phyloP scores from a whole-genome alignment of 2,888 invertebrate genomes.

The Nomada goodeniana region DNA sequence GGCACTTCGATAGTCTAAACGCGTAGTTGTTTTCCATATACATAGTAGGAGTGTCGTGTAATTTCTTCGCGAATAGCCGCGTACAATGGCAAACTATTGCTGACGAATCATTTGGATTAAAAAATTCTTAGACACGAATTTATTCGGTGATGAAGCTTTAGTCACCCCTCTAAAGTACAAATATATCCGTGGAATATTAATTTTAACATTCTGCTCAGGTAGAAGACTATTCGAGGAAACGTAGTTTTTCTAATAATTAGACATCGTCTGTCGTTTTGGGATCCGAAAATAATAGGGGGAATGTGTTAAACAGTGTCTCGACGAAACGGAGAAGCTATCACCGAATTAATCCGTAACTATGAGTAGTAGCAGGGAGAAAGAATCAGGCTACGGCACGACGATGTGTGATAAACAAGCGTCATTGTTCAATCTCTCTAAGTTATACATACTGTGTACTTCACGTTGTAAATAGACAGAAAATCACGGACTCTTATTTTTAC shows the following conservation, averaged over 20 bases:
- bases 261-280: not conserved
- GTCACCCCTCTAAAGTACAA: conserved; percentile 36
- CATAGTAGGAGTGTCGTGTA: conserved; percentile 49
- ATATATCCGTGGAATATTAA: not conserved
- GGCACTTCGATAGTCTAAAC: conserved; percentile 27
- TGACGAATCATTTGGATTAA: not conserved
- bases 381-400: conserved; percentile 52
- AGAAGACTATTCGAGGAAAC: not conserved
- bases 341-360: conserved; percentile 60
- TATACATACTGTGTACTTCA: conserved; percentile 70
- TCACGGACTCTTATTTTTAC: conserved; percentile 71
- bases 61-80: conserved; percentile 32
- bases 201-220: not conserved
- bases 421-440: conserved; percentile 66
- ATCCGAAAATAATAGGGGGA: not conserved
- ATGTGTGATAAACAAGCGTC: conserved; percentile 66
- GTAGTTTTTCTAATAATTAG: not conserved
- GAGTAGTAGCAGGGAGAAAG: conserved; percentile 39
- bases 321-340: conserved; percentile 13
- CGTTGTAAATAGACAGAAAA: conserved; percentile 77
- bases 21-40: conserved; percentile 32
- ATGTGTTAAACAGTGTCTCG: conserved; percentile 1
- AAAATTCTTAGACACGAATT: conserved; percentile 29
- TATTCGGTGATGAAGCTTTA: conserved; percentile 33
- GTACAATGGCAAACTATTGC: conserved; percentile 20